These are phyloP conservation scores for Vireo altiloquus DNA, from an alignment of 2,113 vertebrate genomes.

Conservation along the genomic window DNA sequence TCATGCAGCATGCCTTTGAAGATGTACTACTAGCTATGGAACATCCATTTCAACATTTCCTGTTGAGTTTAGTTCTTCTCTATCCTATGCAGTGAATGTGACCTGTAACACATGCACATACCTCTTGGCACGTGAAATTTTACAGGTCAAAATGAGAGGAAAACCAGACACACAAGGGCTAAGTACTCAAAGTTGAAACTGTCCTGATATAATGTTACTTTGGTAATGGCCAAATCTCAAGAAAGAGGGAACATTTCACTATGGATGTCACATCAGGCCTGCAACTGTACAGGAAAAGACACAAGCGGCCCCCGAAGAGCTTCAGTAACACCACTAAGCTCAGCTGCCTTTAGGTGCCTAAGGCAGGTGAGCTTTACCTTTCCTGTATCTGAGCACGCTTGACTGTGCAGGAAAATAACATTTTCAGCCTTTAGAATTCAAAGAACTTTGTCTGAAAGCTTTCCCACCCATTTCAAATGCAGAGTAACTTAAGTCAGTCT, in stretches of 20 bases:
- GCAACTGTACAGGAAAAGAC: background rate
- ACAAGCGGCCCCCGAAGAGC: rapidly evolving
- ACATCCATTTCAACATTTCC: background rate
- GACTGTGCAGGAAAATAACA: background rate
- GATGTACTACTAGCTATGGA: background rate
- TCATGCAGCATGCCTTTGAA: background rate
- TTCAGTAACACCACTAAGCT: background rate
- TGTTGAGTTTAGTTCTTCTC: background rate
- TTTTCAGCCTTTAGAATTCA: background rate
- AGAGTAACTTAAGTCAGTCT: background rate
- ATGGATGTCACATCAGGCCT: background rate
- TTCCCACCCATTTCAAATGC: background rate
- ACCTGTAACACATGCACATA: rapidly evolving
- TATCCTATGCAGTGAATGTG: background rate
- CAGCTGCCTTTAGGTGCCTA: background rate
- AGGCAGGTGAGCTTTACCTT: background rate
- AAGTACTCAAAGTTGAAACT: background rate
- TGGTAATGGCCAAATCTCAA: background rate
- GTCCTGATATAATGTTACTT: background rate
- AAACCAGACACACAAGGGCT: background rate
- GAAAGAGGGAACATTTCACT: background rate
- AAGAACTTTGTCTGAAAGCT: background rate
- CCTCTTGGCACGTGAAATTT: background rate
- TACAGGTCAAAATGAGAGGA: background rate
- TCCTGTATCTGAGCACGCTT: background rate